These are phyloP conservation scores for Metellina segmentata DNA, from an alignment of 2,888 invertebrate genomes.

Conservation along the genomic window DNA sequence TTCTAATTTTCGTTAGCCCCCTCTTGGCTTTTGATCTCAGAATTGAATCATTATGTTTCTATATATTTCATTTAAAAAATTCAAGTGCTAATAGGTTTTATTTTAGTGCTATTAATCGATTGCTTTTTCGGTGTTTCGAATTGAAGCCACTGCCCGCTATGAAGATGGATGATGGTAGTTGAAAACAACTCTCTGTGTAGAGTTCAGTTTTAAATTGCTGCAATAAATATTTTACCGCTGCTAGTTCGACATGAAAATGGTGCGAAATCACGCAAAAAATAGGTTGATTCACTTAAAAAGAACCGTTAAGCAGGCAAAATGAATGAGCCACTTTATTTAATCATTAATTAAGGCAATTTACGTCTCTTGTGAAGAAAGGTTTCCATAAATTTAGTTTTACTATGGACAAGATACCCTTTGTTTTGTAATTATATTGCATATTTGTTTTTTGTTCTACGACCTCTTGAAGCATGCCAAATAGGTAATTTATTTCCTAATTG, in stretches of 20 bases:
- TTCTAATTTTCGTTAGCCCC: too few relatives aligned
- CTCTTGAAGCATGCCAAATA: neutral
- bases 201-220: conserved; percentile 6
- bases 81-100: neutral
- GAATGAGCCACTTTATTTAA: conserved; percentile 29
- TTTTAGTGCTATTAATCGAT: neutral
- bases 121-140: neutral
- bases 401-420: conserved; percentile 12
- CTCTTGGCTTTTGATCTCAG: too few relatives aligned
- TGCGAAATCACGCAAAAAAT: conserved; percentile 21
- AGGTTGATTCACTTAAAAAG: conserved; percentile 18
- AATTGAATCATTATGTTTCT: neutral
- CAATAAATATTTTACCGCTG: neutral
- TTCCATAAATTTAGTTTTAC: conserved; percentile 33
- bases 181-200: neutral
- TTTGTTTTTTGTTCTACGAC: neutral
- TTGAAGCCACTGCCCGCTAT: neutral
- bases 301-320: conserved; percentile 5
- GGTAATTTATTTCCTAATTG: neutral
- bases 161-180: neutral
- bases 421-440: conserved; percentile 1
- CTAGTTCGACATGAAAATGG: conserved; percentile 12
- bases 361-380: conserved; percentile 13
- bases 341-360: conserved; percentile 41
- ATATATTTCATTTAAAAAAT: neutral